phyloP scores from a whole-genome alignment of 2,113 vertebrate species.

The Epinephelus lanceolatus region DNA sequence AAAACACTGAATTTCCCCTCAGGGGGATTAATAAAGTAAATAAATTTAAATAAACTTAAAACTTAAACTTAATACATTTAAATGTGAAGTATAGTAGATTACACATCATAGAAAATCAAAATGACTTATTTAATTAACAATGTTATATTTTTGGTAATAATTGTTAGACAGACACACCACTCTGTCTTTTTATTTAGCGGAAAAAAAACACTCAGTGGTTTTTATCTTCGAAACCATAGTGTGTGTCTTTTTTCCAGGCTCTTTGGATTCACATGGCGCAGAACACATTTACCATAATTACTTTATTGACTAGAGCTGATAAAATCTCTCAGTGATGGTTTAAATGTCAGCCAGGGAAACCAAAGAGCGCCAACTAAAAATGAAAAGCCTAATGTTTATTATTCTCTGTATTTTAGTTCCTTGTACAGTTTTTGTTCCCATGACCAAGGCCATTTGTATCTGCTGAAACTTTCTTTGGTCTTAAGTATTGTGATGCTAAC shows the following conservation, averaged over 20 bases:
- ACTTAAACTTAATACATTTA: too few relatives aligned
- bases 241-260: not conserved
- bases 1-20: too few relatives aligned
- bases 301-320: slow-evolving; percentile 36
- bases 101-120: not conserved
- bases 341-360: slow-evolving; percentile 20
- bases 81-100: not conserved
- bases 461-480: not conserved
- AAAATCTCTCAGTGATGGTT: slow-evolving; percentile 27
- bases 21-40: too few relatives aligned
- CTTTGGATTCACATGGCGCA: not conserved
- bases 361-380: slow-evolving; percentile 4
- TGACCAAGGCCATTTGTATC: not conserved
- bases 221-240: not conserved
- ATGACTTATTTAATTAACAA: not conserved
- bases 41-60: too few relatives aligned
- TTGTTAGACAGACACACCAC: not conserved
- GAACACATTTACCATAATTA: slow-evolving; percentile 11
- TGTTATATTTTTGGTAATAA: not conserved
- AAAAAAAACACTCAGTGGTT: slow-evolving; percentile 11
- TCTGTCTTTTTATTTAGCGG: not conserved
- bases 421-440: slow-evolving; percentile 18
- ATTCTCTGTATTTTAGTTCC: slow-evolving; percentile 11
- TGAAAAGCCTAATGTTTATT: slow-evolving; percentile 21
- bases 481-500: slow-evolving; percentile 4